Evolutionary conservation across 2,113 vertebrate species (phyloP), one percentile per base, ranked within the genome.

Genomic region (Oncorhynchus mykiss): DNA sequence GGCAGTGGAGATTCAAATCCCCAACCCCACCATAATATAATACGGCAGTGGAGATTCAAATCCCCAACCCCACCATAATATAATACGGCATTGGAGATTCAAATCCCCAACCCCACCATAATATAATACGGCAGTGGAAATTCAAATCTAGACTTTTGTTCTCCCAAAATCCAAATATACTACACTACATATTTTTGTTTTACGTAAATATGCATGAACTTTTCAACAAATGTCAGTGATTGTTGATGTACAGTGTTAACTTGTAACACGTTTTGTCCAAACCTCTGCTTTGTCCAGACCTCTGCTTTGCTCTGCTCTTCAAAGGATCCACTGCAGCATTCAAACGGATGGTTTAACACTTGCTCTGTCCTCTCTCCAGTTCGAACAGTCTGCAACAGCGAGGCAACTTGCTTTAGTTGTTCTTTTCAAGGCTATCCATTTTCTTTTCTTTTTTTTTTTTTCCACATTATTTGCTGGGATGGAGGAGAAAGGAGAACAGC

Each of bases 381-480:
- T 91, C 80, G 80, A 86, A 78, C 83, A 54, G 51, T 54, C 13
- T 54, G 51, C 14, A 54, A 18, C 51, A 24, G 64, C 73, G 85
- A 85, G 75, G 84, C 85, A 90, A 84, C 88, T 88, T 78, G 85
- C 85, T 87, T 90, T 85, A 78, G 80, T 80, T 90, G 87, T 78
- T 90, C 87, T 87, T 90, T 90, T 89, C 86, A 89, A 78, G 80
- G 71, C 91, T 90, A 87, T 88, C 90, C 88, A 87, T 91, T 90
- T 90, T 90, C 31, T 31, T 31, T 31, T 31, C 31, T 34, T 79
- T 57, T 22, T 39, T 68, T 34, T 72, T 57, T 84, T 77, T 91
- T 83, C 84, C 80, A 91, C 90, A 92, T 91, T 93, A 92, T 95
- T 95, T 93, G 88, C 86, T 72, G 90, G 92, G 31, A 6, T 34